Percentiles rank a stretch among this genome's conserved stretches.
Conservation (phyloP, 92 coral and sea anemone genomes). For the Diadumene lineata region DNA sequence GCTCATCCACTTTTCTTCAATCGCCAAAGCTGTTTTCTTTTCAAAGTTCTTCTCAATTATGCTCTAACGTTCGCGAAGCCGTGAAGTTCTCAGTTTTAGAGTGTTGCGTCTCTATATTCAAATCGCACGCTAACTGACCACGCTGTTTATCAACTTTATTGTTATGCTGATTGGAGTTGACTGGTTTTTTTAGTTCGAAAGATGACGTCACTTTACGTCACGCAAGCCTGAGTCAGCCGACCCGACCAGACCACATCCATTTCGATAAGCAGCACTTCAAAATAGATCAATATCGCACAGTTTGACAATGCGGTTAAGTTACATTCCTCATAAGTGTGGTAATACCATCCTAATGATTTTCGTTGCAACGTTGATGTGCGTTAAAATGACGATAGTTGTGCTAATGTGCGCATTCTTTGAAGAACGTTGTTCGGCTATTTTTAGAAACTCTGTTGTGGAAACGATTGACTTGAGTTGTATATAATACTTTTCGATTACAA, state of each 20-base stretch:
- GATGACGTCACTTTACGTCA: constrained; percentile 9
- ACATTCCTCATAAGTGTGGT: not conserved
- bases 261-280: constrained; percentile 9
- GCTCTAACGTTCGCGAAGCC: no score
- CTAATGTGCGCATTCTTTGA: no score
- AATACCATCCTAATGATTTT: not conserved
- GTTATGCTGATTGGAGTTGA: not conserved
- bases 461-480: no score
- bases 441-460: no score
- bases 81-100: not conserved
- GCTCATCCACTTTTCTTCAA: not conserved
- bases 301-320: not conserved
- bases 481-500: no score
- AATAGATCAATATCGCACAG: constrained; percentile 1
- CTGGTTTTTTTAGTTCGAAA: not conserved
- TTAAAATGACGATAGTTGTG: not conserved
- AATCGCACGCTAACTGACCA: not conserved
- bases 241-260: constrained; percentile 27
- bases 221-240: constrained; percentile 4
- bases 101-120: not conserved
- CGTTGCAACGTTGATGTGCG: not conserved
- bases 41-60: not conserved
- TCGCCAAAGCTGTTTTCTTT: not conserved
- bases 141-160: not conserved
- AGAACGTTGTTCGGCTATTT: no score